Percentiles rank a stretch among this genome's conserved stretches.
Evolutionary conservation across 2,888 invertebrate species (phyloP).

Genomic region (Cloeon dipterum): DNA sequence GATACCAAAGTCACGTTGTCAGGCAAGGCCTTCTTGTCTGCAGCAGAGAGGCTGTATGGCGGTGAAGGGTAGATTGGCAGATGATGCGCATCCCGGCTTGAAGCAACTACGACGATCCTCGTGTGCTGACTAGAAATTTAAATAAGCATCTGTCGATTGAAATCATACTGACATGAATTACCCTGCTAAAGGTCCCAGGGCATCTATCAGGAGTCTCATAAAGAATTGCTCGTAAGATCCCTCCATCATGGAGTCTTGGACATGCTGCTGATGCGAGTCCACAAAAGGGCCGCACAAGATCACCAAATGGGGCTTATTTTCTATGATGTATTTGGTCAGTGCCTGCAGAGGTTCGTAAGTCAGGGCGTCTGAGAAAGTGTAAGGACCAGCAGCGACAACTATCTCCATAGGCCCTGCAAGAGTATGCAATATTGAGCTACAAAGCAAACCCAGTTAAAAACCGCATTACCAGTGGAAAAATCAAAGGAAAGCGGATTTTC

Average conservation of each 20-base stretch:
- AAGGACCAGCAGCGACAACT: slow-evolving; percentile 64
- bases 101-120: slow-evolving; percentile 51
- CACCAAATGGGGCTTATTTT: slow-evolving; percentile 51
- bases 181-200: slow-evolving; percentile 1
- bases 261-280: slow-evolving; percentile 38
- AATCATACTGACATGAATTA: not conserved
- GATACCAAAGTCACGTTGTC: slow-evolving; percentile 43
- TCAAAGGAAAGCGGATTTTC: not conserved
- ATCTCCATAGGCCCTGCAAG: slow-evolving; percentile 32
- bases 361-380: slow-evolving; percentile 50
- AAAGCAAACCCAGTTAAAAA: not conserved
- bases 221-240: slow-evolving; percentile 54
- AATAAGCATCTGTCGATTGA: slow-evolving; percentile 3
- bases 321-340: slow-evolving; percentile 38
- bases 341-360: slow-evolving; percentile 62
- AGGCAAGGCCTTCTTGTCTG: slow-evolving; percentile 1
- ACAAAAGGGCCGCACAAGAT: slow-evolving; percentile 71
- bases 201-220: slow-evolving; percentile 25
- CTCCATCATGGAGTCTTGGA: slow-evolving; percentile 33
- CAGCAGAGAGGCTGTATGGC: slow-evolving; percentile 27
- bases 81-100: slow-evolving; percentile 53
- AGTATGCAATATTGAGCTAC: slow-evolving; percentile 5
- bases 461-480: not conserved
- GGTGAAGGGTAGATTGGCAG: slow-evolving; percentile 66
- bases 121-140: slow-evolving; percentile 29